These are phyloP conservation scores for Drosophila cognata DNA, from an alignment of 2,888 invertebrate genomes.

Conservation along the genomic window DNA sequence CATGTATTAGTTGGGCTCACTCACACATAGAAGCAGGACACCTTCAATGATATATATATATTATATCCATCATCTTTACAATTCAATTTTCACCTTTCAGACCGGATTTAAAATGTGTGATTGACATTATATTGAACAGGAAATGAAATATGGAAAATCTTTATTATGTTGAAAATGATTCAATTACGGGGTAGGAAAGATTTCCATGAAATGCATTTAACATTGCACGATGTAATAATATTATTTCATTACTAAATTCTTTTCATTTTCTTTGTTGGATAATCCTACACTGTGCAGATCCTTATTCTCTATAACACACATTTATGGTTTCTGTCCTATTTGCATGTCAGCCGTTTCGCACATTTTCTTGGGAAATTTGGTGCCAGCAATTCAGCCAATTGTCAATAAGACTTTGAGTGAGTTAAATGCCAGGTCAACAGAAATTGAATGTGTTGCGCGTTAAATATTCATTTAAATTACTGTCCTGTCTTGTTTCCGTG, in stretches of 20 bases:
- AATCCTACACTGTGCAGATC: background rate
- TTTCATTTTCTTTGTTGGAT: background rate
- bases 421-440: conserved; percentile 29
- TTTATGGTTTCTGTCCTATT: background rate
- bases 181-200: background rate
- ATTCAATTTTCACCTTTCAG: background rate
- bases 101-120: background rate
- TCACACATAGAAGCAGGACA: background rate
- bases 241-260: background rate
- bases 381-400: conserved; percentile 43
- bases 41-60: background rate
- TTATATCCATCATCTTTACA: background rate
- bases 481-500: conserved; percentile 8
- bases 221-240: background rate
- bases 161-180: background rate
- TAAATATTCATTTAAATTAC: conserved; percentile 56
- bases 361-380: background rate
- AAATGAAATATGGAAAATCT: background rate
- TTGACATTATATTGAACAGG: background rate
- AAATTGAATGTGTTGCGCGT: conserved; percentile 28
- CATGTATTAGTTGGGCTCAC: conserved; percentile 1
- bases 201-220: background rate
- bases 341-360: conserved; percentile 1
- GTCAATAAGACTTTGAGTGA: conserved; percentile 53
- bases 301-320: background rate